Evolutionary conservation across 2,113 vertebrate genomes (phyloP), one percentile per base, ranked within the genome.

Genomic region (Enhydra lutris): DNA sequence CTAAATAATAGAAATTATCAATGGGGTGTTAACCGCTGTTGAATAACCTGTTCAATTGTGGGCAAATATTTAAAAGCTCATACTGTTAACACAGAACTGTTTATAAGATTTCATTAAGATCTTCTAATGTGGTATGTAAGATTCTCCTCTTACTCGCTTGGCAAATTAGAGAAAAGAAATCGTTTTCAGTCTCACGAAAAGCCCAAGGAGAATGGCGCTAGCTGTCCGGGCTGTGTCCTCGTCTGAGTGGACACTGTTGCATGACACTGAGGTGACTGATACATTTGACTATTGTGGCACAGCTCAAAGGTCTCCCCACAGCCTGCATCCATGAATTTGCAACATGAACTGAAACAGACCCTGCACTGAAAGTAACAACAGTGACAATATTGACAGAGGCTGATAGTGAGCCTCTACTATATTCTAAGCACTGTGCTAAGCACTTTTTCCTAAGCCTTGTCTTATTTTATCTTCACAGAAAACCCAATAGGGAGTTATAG

Each of bases 101-200:
- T 61, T 52, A 15, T 85, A 42, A 61, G 39, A 90, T 79, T 81
- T 76, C 11, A 39, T 52, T 94, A 86, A 82, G 86, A 29, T 84
- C 23, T 3, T 52, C 12, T 42, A 34, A 45, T 59, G 59, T 73
- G 86, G 73, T 82, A 17, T 20, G 6, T 21, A 57, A 47, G 29
- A 47, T 73, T 96, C 59, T 93, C 55, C 93, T 95, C 78, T 52
- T 57, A 24, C 23, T 83, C n/a, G 12, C 50, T 94, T 96, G 57
- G 14, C 81, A 85, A 80, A 78, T 78, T 59, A 86, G 73, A 86
- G 42, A 50, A 90, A 74, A n/a, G n/a, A 78, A 76, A 85, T 59
- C 59, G 39, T n/a, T 74, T 94, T 87, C 42, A 61, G 31, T 67
- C 61, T 87, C 26, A n/a, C 47, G 34, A 89, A 93, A 57, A 26